Conservation (phyloP, 30 jellyfish, hydroid and myxozoan species). For the Aurelia aurita region DNA sequence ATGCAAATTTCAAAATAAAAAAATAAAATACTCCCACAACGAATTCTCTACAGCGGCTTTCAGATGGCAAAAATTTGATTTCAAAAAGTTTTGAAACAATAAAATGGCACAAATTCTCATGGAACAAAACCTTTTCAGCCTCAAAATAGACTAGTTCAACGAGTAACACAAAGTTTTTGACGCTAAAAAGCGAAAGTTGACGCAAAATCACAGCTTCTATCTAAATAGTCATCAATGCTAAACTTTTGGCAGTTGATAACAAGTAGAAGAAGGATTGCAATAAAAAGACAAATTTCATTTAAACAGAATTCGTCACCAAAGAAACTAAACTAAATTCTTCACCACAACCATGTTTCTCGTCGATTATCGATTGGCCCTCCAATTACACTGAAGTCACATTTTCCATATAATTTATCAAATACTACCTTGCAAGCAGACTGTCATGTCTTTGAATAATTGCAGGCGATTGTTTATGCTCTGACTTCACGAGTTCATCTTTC, state of each 20-base stretch:
- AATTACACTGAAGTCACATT: too few relatives aligned
- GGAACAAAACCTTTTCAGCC: too few relatives aligned
- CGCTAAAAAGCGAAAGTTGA: too few relatives aligned
- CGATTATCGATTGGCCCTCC: background rate
- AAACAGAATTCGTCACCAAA: background rate
- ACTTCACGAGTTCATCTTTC: conserved; percentile 92
- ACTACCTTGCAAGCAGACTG: conserved; percentile 77
- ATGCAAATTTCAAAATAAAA: background rate
- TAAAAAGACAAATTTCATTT: background rate
- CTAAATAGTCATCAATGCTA: too few relatives aligned
- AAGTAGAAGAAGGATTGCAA: background rate
- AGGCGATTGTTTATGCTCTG: conserved; percentile 93
- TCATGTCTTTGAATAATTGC: conserved; percentile 93
- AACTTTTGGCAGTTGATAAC: too few relatives aligned
- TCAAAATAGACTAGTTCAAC: too few relatives aligned
- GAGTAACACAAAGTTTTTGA: too few relatives aligned
- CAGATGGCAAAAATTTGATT: too few relatives aligned
- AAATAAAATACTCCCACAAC: background rate
- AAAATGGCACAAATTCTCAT: too few relatives aligned
- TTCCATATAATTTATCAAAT: too few relatives aligned
- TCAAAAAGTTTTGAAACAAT: too few relatives aligned
- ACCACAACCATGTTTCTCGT: background rate
- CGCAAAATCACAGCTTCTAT: too few relatives aligned
- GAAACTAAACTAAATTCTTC: background rate
- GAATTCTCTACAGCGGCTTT: background rate